phyloP scores from a whole-genome alignment of 2,113 vertebrate species.

The Myotis yumanensis region DNA sequence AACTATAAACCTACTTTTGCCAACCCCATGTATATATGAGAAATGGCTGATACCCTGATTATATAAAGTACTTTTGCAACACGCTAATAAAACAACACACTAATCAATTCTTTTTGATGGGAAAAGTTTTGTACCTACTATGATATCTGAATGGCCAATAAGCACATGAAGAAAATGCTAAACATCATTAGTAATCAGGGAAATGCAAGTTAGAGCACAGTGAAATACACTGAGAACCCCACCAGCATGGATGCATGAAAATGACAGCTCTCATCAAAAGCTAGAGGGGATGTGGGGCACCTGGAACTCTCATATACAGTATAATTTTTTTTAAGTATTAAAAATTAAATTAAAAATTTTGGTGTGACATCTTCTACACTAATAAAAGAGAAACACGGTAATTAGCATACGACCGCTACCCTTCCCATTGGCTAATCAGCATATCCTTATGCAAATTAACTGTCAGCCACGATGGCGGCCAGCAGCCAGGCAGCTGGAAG shows the following conservation, averaged over 20 bases:
- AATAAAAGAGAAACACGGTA: no score
- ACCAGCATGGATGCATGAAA: background rate
- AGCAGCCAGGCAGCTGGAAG: no score
- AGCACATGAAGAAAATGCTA: background rate
- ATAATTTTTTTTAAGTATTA: background rate
- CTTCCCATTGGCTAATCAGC: no score
- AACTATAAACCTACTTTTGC: no score
- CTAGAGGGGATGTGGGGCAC: background rate
- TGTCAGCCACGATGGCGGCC: no score
- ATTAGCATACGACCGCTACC: no score
- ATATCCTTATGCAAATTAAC: no score
- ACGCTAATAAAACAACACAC: background rate
- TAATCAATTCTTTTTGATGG: background rate
- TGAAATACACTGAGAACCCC: background rate
- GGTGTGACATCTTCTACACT: no score
- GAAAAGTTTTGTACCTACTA: background rate
- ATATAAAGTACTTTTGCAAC: background rate
- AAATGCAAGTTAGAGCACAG: background rate
- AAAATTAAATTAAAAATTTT: no score
- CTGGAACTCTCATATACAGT: background rate
- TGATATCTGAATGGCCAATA: background rate
- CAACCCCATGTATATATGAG: background rate
- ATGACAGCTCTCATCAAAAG: background rate
- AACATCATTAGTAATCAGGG: no score
- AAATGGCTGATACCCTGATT: background rate